Evolutionary conservation across 2,113 vertebrate species (phyloP).

Genomic region (Silurus asotus): DNA sequence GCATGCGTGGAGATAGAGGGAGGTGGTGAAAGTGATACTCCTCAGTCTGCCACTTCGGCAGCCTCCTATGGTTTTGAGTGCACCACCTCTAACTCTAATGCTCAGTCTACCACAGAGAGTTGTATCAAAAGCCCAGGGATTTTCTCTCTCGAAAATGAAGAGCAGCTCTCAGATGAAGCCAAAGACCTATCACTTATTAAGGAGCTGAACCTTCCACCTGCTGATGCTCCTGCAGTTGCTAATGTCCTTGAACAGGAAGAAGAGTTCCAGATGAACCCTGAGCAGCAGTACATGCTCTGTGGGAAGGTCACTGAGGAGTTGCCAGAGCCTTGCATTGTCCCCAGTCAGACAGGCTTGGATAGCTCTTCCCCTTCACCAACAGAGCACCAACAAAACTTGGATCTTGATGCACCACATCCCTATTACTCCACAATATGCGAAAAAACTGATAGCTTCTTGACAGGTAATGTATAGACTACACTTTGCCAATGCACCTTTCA

Average conservation of each 20-base stretch:
- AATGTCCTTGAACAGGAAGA: conserved; percentile 11
- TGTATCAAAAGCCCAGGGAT: conserved; percentile 76
- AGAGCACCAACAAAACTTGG: conserved; percentile 56
- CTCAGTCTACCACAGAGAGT: conserved; percentile 73
- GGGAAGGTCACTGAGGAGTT: conserved; percentile 51
- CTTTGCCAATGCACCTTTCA: conserved; percentile 40
- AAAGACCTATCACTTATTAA: conserved; percentile 60
- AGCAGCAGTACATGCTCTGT: conserved; percentile 68
- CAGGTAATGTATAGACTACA: conserved; percentile 80
- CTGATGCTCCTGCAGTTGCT: neutral
- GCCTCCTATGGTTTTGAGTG: conserved; percentile 73
- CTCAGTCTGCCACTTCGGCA: conserved; percentile 69
- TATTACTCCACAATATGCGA: conserved; percentile 74
- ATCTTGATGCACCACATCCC: conserved; percentile 59
- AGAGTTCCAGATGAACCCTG: conserved; percentile 29
- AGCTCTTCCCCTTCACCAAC: conserved; percentile 32
- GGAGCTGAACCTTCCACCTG: conserved; percentile 51
- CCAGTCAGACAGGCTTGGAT: conserved; percentile 26
- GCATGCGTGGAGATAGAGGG: conserved; percentile 21
- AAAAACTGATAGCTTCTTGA: conserved; percentile 73
- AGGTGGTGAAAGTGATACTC: conserved; percentile 63
- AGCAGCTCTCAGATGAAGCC: conserved; percentile 67
- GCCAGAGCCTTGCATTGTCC: conserved; percentile 4
- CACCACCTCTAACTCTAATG: conserved; percentile 70
- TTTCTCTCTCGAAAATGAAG: conserved; percentile 74